Evolutionary conservation across 2,113 vertebrate genomes (phyloP), one percentile per base, ranked within the genome.

Genomic region (Poeciliopsis retropinna): DNA sequence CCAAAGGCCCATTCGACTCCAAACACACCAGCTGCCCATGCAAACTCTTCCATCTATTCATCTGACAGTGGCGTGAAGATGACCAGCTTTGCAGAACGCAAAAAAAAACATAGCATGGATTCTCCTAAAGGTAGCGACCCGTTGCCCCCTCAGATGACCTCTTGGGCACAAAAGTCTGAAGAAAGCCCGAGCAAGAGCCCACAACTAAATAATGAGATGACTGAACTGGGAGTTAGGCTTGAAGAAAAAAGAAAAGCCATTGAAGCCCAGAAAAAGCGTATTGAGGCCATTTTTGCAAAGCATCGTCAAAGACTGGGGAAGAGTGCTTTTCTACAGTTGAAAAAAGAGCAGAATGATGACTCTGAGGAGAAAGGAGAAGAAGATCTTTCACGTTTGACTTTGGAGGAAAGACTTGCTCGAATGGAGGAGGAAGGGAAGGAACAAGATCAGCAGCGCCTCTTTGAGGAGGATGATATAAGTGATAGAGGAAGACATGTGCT

Each of bases 251-350:
- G 97, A 0, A 93, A 94, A 15, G 97, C 97, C 61, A 99, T 99
- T 0, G 97, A 99, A 83, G 96, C 97, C 0, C 97, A 99, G 83
- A 99, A 99, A 76, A 96, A 96, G 13, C 94, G 97, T 2, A 98
- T 99, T 2, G 97, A 99, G 76, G 97, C 96, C 78, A 97, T 99
- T 54, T 99, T 98, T 69, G 95, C 96, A 75, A 97, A 97, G 79
- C 97, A 98, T 79, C 93, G 97, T 1, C 97, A 99, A 80, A 94
- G 95, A 9, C 85, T 98, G 34, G 97, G 97, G 11, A 96, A 97
- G 72, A 96, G 82, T 7, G 97, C 97, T 1, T 96, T 98, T 82
- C 85, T 96, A 51, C 96, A 97, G 84, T 88, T 99, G 60, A 96
- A 96, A 80, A 95, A 91, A 83, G 95, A 89, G 34, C 92, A 91